A percentile compares a stretch with the other conserved stretches of the same genome.
Conservation (phyloP, 2,888 invertebrate genomes). For the Lasioglossum calceatum region DNA sequence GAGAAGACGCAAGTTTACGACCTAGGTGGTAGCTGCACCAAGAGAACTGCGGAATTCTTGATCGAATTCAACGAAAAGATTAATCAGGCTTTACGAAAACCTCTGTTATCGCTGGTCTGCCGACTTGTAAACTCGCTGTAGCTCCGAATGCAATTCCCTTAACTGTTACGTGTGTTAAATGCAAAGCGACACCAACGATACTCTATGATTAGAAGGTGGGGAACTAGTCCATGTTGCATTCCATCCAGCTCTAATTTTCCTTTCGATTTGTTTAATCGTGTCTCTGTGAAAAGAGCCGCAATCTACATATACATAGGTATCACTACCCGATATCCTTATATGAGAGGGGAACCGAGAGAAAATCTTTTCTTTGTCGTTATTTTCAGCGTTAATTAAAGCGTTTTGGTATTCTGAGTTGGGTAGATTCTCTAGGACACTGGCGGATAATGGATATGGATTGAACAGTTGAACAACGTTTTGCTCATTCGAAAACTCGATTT, state of each 20-base stretch:
- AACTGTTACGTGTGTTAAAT: background rate
- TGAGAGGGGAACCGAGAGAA: too few relatives aligned
- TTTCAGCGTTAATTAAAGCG: too few relatives aligned
- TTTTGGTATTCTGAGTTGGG: too few relatives aligned
- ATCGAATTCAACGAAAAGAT: background rate
- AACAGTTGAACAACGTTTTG: background rate
- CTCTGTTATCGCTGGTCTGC: background rate
- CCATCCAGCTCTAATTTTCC: too few relatives aligned
- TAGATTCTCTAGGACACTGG: too few relatives aligned
- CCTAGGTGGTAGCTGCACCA: background rate
- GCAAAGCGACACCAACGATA: background rate
- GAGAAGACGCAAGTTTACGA: background rate
- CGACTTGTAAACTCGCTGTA: background rate
- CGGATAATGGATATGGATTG: too few relatives aligned
- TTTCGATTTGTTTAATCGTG: too few relatives aligned
- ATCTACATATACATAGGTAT: too few relatives aligned
- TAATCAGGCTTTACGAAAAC: background rate
- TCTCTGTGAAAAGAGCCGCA: too few relatives aligned
- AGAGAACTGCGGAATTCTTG: background rate
- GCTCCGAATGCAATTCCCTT: background rate
- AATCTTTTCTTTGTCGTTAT: too few relatives aligned
- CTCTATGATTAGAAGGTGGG: background rate
- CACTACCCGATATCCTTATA: too few relatives aligned
- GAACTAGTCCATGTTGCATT: too few relatives aligned
- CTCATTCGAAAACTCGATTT: background rate